Conservation (phyloP, 1,140 invertebrate genomes). For the Tenebrio molitor region DNA sequence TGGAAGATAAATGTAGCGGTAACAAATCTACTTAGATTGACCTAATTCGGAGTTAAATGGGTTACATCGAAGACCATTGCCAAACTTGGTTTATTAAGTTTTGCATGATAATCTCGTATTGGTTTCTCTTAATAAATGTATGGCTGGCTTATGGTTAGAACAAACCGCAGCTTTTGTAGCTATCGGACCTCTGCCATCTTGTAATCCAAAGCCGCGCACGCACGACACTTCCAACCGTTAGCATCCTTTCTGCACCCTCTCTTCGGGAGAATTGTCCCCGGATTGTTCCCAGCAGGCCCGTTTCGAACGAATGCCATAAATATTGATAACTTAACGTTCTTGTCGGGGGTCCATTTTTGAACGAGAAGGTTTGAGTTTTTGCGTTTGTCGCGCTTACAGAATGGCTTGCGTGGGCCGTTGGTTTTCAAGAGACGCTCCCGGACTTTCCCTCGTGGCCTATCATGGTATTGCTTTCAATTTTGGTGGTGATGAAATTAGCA, state of each 20-base stretch:
- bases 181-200: neutral
- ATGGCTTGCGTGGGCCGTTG: neutral
- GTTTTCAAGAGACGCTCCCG: neutral
- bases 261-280: constrained; percentile 25
- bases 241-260: constrained; percentile 37
- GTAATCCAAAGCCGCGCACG: constrained; percentile 37
- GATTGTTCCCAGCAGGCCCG: constrained; percentile 27
- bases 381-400: constrained; percentile 7
- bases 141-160: constrained; percentile 16
- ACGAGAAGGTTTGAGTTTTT: constrained; percentile 25
- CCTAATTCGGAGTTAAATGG: too few species aligned
- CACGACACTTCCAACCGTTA: constrained; percentile 34
- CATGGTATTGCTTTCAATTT: constrained; percentile 7
- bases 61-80: too few species aligned
- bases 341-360: constrained; percentile 31
- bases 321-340: constrained; percentile 35
- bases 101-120: constrained; percentile 28
- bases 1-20: too few species aligned
- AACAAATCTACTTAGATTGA: too few species aligned
- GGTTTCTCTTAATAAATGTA: constrained; percentile 14
- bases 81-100: constrained; percentile 30
- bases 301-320: constrained; percentile 33
- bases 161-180: neutral
- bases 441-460: neutral
- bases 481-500: too few species aligned